Evolutionary conservation across 2,113 vertebrate species (phyloP).

Genomic region (Oreochromis tanganicae): DNA sequence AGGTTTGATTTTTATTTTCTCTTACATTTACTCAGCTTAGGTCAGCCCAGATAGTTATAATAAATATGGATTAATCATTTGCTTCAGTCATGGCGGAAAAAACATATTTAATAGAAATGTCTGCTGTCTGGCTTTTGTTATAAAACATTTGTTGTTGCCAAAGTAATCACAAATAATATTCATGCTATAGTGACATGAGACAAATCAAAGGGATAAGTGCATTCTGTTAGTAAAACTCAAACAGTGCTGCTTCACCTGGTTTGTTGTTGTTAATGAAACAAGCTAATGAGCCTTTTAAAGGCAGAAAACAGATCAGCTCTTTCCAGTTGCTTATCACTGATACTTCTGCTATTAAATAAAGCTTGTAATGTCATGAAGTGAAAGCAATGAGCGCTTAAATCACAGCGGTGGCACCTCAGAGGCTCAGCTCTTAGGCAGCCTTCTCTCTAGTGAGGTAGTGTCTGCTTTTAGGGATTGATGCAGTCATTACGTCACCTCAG

Average conservation of each 20-base stretch:
- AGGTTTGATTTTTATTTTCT: background rate
- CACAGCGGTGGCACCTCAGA: conserved; percentile 10
- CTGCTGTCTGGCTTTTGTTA: background rate
- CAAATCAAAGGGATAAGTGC: background rate
- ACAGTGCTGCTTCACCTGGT: background rate
- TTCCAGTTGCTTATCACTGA: conserved; percentile 34
- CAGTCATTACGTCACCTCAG: conserved; percentile 56
- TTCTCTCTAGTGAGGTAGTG: conserved; percentile 62
- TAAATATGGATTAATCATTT: background rate
- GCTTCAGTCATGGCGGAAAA: background rate
- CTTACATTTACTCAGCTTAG: background rate
- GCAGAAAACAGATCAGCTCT: conserved; percentile 48
- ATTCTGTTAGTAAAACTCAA: background rate
- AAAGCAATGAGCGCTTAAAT: conserved; percentile 27
- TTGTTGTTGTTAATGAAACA: conserved; percentile 19
- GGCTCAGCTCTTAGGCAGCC: conserved; percentile 25
- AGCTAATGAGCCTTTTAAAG: conserved; percentile 61
- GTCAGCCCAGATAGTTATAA: background rate
- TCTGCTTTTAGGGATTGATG: conserved; percentile 59
- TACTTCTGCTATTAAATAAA: conserved; percentile 3
- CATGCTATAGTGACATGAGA: background rate
- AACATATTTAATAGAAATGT: background rate
- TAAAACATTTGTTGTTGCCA: background rate
- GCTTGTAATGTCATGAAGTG: background rate
- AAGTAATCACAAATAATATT: background rate